A percentile compares a stretch with the other conserved stretches of the same genome.
Conservation (phyloP, 2,113 vertebrate genomes). For the Thunnus thynnus region DNA sequence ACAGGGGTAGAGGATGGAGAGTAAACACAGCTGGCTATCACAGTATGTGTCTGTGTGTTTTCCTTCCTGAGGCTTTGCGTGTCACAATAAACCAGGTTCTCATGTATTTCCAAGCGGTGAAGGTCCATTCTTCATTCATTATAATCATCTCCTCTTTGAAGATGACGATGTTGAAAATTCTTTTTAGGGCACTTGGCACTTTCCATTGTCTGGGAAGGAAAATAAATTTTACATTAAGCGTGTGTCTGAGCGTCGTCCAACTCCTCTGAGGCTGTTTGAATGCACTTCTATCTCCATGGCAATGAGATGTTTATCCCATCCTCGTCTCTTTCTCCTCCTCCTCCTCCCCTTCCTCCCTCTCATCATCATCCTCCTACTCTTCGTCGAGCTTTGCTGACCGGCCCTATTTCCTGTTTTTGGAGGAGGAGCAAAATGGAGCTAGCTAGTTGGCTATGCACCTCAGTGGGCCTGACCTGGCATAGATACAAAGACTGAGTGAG, state of each 20-base stretch:
- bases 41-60: conserved; percentile 42
- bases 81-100: conserved; percentile 24
- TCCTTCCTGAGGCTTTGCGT: conserved; percentile 37
- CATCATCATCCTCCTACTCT: conserved; percentile 59
- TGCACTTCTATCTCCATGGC: conserved; percentile 53
- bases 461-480: conserved; percentile 70
- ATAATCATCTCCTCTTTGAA: conserved; percentile 25
- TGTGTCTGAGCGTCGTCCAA: conserved; percentile 19
- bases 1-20: conserved; percentile 48
- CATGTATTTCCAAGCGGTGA: conserved; percentile 22
- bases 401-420: conserved; percentile 72
- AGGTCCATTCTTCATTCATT: conserved; percentile 13
- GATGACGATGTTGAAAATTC: background rate
- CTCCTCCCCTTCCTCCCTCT: conserved; percentile 12
- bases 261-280: conserved; percentile 45
- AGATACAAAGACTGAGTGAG: conserved; percentile 71
- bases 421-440: conserved; percentile 60
- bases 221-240: conserved; percentile 6
- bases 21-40: conserved; percentile 78
- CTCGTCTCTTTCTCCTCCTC: conserved; percentile 16
- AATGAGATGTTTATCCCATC: conserved; percentile 63
- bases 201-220: conserved; percentile 30
- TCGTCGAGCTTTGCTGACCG: conserved; percentile 43
- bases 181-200: conserved; percentile 9
- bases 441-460: conserved; percentile 63